Base-by-base conservation (phyloP, 2,113 vertebrate species). In the Sander vitreus region DNA sequence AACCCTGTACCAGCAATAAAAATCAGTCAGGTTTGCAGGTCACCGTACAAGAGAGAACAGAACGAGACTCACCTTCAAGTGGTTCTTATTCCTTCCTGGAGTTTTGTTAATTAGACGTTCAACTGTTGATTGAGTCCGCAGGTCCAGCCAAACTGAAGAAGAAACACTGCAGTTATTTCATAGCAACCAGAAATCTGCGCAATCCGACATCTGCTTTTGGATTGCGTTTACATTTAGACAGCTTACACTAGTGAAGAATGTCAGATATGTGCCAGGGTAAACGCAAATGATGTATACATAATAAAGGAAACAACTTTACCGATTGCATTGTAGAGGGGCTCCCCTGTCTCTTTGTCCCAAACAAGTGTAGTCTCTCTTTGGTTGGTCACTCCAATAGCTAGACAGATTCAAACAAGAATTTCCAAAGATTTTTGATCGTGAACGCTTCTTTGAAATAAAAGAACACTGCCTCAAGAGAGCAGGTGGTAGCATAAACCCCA, bases 281-380 rank as follows among this genome's bases (percentile, higher is more conserved):
- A 47, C 14, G 48, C 5, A 55, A 36, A 27, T 50, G 0, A 68
- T n/a, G 1, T 1, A 12, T 1, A 45, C 25, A 36, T 11, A 58
- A 33, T 18, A 19, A 30, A 33, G 68, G 51, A 70, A 39, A 39
- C 30, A 67, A 50, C 7, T 10, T 95, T 95, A 99, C 98, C 97
- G 75, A 99, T 96, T 27, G 98, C 98, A 87, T 99, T 97, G 91
- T 99, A 98, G 81, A 99, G 97, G 19, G 98, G 98, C 82, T 97
- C 96, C 87, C 98, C 98, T 0, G 97, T 99, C 76, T 95, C 94
- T 90, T 97, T 99, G 95, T 99, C 98, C 98, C 98, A 99, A 53
- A 99, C 96, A 3, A 99, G 93, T 0, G 98, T 99, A 68, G 98
- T 99, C 94, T 99, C 98, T 85, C 98, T 96, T 88, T 99, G 98